Evolutionary conservation across 1,140 invertebrate species (phyloP).

Genomic region (Copidosoma floridanum): DNA sequence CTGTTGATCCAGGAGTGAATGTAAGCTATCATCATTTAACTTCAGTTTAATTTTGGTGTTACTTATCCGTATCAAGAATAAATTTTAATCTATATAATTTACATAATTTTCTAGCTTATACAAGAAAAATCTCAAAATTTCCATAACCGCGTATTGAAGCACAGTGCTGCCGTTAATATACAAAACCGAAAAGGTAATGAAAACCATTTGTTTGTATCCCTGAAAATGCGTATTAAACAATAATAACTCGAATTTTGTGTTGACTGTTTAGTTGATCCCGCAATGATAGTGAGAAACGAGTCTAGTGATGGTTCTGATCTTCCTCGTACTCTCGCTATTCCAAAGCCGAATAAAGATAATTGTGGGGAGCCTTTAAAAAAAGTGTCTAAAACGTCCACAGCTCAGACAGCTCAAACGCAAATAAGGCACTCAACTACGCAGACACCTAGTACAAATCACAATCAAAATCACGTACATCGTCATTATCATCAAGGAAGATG

Average conservation of each 20-base stretch:
- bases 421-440: conserved; percentile 53
- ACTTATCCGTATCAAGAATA: not conserved
- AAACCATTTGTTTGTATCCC: too few species aligned
- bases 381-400: conserved; percentile 7
- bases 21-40: not conserved
- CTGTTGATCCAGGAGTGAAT: not conserved
- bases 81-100: too few species aligned
- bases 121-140: conserved; percentile 25
- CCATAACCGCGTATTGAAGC: not conserved
- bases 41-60: not conserved
- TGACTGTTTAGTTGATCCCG: not conserved
- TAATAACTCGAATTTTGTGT: not conserved
- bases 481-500: conserved; percentile 40
- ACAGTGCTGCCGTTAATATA: too few species aligned
- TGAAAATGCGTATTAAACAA: too few species aligned
- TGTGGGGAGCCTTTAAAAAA: conserved; percentile 14
- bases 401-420: conserved; percentile 38
- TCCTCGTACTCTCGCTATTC: not conserved
- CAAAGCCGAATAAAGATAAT: not conserved
- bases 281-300: not conserved
- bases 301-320: not conserved
- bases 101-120: not conserved
- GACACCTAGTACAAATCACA: conserved; percentile 41
- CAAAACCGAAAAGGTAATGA: conserved; percentile 11
- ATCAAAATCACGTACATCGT: conserved; percentile 34